Conservation (phyloP, 2,113 vertebrate genomes). For the Tamias sibiricus region DNA sequence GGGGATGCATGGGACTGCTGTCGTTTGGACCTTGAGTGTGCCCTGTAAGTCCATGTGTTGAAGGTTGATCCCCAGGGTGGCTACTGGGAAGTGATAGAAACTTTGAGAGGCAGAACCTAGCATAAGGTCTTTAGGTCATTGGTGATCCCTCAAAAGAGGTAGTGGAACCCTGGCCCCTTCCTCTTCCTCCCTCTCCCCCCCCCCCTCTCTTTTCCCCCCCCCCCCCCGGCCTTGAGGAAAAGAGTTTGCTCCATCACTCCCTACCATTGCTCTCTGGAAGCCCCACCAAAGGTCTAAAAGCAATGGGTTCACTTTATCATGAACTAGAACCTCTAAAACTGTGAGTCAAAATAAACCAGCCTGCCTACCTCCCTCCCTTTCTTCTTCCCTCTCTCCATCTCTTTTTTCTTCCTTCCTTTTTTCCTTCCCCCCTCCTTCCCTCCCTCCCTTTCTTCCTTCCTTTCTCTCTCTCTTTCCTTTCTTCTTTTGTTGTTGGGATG, state of each 20-base stretch:
- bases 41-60: background rate
- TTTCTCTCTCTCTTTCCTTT: background rate
- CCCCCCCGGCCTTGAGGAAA: background rate
- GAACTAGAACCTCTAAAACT: background rate
- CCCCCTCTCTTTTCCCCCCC: background rate
- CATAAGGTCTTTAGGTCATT: background rate
- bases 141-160: background rate
- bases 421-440: too few species aligned
- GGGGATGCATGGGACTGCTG: background rate
- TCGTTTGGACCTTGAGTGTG: background rate
- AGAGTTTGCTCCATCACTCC: background rate
- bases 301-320: background rate
- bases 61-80: background rate
- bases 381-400: too few species aligned
- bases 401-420: rapidly evolving
- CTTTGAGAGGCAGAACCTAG: background rate
- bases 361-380: too few species aligned
- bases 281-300: background rate
- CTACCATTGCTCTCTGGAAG: background rate
- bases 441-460: too few species aligned
- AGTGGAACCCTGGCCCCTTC: background rate
- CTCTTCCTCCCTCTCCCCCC: background rate
- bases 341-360: background rate
- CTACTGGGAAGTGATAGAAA: background rate
- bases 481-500: background rate